Evolutionary conservation across 2,113 vertebrate genomes (phyloP), one percentile per base, ranked within the genome.

Genomic region (Takifugu bimaculatus): DNA sequence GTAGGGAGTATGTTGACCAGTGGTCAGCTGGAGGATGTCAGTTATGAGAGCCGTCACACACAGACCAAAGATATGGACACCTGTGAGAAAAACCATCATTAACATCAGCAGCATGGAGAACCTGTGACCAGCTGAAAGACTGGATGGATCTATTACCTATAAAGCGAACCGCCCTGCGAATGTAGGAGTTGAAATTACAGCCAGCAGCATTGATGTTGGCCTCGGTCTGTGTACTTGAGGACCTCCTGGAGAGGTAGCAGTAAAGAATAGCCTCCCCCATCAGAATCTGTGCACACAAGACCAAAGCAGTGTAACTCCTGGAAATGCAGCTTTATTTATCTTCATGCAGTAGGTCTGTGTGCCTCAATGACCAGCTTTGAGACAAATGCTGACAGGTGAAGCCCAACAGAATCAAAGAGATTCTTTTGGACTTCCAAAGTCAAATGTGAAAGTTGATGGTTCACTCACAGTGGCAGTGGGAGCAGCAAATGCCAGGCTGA

Each of bases 141-240:
- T 5, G 29, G 29, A 5, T 50, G 51, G 32, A 80, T 49, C 69
- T 60, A 87, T 65, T 85, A 99, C 97, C 96, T 85, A 98, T 94
- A 60, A 98, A 99, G 87, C 95, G 92, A 44, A 99, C 96, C 0
- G 96, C 94, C 85, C 97, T 91, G 80, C 97, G 92, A 44, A 98
- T 94, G 79, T 97, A 98, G 57, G 97, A 98, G 88, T 98, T 99
- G 91, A 99, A 99, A 88, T 95, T 97, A 82, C 97, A 99, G 85
- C 96, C 95, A 43, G 94, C 95, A 0, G 96, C 95, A 2, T 94
- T 96, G 84, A 98, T 98, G 84, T 95, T 95, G 65, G 94, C 92
- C 81, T 98, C 96, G 3, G 94, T 88, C 79, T 93, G 93, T 53
- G 89, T 72, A 26, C 89, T 90, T n/a, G 91, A 91, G 77, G 92